Conservation (phyloP, 2,113 vertebrate genomes). For the Aptenodytes patagonicus region DNA sequence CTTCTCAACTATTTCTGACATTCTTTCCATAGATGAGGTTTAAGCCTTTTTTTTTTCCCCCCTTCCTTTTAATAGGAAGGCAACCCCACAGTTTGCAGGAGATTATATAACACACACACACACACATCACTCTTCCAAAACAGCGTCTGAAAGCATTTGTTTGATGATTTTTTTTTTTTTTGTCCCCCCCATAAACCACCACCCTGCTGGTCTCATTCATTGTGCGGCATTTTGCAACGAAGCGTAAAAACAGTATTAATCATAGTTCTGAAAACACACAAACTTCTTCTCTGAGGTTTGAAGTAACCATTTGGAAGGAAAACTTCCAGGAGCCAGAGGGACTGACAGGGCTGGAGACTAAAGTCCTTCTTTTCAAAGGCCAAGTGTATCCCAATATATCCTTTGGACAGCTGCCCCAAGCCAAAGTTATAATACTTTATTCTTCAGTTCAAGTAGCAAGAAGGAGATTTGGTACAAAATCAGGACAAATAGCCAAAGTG, state of each 20-base stretch:
- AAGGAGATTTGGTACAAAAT: conserved; percentile 43
- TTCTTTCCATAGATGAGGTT: conserved; percentile 21
- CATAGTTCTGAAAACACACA: conserved; percentile 50
- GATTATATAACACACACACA: neutral
- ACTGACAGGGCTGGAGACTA: conserved; percentile 39
- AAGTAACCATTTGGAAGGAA: conserved; percentile 56
- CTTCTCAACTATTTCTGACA: conserved; percentile 19
- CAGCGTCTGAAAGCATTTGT: neutral
- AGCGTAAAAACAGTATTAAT: conserved; percentile 60
- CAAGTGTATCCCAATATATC: conserved; percentile 60
- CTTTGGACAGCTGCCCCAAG: conserved; percentile 43
- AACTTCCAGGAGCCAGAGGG: conserved; percentile 59
- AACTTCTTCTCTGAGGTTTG: conserved; percentile 51
- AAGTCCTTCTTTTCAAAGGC: conserved; percentile 59
- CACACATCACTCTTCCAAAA: conserved; percentile 16
- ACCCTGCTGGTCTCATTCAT: conserved; percentile 55
- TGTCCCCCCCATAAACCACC: neutral
- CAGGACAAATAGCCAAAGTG: neutral
- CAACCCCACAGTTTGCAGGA: neutral
- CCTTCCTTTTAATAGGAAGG: neutral
- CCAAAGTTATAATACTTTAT: conserved; percentile 49
- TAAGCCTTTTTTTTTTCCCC: neutral
- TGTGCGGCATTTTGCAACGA: conserved; percentile 38
- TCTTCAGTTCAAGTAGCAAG: conserved; percentile 42
- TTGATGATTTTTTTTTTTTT: neutral